Percentiles rank a stretch among this genome's conserved stretches.
phyloP scores from a whole-genome alignment of 1,140 invertebrate species.

The Drosophila sproati region DNA sequence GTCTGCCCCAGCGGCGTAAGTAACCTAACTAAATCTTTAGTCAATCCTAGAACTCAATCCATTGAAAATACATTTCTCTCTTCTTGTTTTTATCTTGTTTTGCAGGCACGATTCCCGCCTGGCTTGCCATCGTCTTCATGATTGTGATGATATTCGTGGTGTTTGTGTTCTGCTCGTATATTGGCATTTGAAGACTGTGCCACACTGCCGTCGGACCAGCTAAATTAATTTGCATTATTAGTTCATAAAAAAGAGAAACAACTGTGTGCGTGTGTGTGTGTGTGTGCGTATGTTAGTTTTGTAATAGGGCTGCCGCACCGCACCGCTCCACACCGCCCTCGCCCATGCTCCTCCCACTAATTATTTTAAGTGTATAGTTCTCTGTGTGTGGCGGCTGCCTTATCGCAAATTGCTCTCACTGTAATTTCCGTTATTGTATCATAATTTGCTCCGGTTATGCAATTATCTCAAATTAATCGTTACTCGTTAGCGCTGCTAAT shows the following conservation, averaged over 20 bases:
- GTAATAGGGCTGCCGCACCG: conserved; percentile 11
- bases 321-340: background rate
- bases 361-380: conserved; percentile 73
- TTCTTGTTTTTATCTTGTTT: conserved; percentile 54
- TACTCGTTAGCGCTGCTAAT: conserved; percentile 32
- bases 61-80: background rate
- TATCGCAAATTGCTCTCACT: conserved; percentile 53
- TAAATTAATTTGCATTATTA: conserved; percentile 69
- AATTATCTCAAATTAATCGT: conserved; percentile 34
- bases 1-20: conserved; percentile 93
- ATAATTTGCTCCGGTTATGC: conserved; percentile 19
- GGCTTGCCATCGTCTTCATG: conserved; percentile 90
- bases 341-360: conserved; percentile 35
- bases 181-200: conserved; percentile 88
- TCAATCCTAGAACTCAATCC: conserved; percentile 2
- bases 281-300: conserved; percentile 48
- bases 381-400: conserved; percentile 58
- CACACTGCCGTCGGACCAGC: conserved; percentile 31
- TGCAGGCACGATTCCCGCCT: conserved; percentile 91
- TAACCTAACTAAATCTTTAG: conserved; percentile 35
- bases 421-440: conserved; percentile 33
- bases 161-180: conserved; percentile 91
- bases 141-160: conserved; percentile 90
- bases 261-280: too few relatives aligned
- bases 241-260: conserved; percentile 40